Evolutionary conservation across 2,797 vertebrate species (phyloP).

Genomic region (Danio albolineatus): DNA sequence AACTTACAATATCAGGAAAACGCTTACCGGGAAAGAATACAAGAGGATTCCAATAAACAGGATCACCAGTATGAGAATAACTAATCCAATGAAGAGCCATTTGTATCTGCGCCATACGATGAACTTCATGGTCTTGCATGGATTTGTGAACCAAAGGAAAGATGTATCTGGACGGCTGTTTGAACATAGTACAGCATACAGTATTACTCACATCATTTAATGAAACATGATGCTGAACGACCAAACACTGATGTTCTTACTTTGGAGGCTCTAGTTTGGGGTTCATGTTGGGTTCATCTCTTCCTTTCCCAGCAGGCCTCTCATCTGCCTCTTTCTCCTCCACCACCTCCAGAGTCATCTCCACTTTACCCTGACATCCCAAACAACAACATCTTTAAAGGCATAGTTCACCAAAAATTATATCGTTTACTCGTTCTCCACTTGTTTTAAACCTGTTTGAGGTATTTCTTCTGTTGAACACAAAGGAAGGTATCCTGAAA

Average conservation of each 20-base stretch:
- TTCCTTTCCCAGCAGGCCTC: constrained; percentile 93
- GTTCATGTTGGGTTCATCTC: constrained; percentile 99
- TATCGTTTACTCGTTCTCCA: too few relatives aligned
- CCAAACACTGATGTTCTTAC: constrained; percentile 70
- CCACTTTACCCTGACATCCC: constrained; percentile 91
- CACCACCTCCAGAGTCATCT: constrained; percentile 96
- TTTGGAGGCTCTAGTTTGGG: constrained; percentile 94
- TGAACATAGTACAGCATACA: constrained; percentile 9
- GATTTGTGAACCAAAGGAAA: constrained; percentile 91
- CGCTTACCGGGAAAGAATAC: constrained; percentile 86
- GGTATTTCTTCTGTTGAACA: too few relatives aligned
- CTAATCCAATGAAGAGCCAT: constrained; percentile 83
- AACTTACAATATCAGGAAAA: background rate
- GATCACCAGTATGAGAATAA: constrained; percentile 78
- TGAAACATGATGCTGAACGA: background rate
- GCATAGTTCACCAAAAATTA: too few relatives aligned
- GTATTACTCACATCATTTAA: constrained; percentile 26
- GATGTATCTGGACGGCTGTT: constrained; percentile 88
- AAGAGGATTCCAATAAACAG: constrained; percentile 84
- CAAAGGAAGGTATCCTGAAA: too few relatives aligned
- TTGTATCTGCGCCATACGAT: constrained; percentile 90
- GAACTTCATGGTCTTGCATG: constrained; percentile 89
- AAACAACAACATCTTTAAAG: constrained; percentile 8
- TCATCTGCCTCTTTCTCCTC: constrained; percentile 92
- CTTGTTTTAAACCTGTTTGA: too few relatives aligned